phyloP scores from a whole-genome alignment of 2,113 vertebrate species.

The Natator depressus region DNA sequence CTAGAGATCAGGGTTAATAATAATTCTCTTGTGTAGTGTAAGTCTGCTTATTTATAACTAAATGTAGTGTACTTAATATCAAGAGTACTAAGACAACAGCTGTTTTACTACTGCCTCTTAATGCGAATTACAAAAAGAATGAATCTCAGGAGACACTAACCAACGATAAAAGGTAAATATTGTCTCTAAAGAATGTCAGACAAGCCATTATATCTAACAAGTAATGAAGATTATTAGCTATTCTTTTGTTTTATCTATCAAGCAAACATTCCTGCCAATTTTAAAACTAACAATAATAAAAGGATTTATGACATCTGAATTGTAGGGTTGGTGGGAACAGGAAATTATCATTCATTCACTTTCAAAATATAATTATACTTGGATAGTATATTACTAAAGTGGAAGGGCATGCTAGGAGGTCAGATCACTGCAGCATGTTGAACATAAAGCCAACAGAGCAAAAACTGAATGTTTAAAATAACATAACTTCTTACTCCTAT shows the following conservation, averaged over 20 bases:
- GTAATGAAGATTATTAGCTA: conserved; percentile 54
- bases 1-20: conserved; percentile 36
- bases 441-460: not conserved
- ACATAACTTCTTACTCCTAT: not conserved
- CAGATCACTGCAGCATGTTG: not conserved
- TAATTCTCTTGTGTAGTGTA: conserved; percentile 33
- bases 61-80: conserved; percentile 56
- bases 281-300: not conserved
- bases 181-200: conserved; percentile 68
- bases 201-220: conserved; percentile 58
- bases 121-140: conserved; percentile 72
- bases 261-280: no score
- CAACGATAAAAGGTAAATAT: conserved; percentile 72
- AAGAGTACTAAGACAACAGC: conserved; percentile 63
- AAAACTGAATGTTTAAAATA: not conserved
- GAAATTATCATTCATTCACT: conserved; percentile 17
- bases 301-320: not conserved
- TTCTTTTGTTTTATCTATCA: conserved; percentile 42
- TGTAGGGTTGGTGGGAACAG: not conserved
- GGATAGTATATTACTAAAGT: not conserved
- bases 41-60: conserved; percentile 58
- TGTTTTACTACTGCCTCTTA: conserved; percentile 73
- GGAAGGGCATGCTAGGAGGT: not conserved
- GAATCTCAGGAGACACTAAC: conserved; percentile 62
- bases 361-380: not conserved